These are phyloP conservation scores for Paelopatides confundens DNA, from an alignment of 53 echinoderm and acorn worm genomes.

Conservation along the genomic window DNA sequence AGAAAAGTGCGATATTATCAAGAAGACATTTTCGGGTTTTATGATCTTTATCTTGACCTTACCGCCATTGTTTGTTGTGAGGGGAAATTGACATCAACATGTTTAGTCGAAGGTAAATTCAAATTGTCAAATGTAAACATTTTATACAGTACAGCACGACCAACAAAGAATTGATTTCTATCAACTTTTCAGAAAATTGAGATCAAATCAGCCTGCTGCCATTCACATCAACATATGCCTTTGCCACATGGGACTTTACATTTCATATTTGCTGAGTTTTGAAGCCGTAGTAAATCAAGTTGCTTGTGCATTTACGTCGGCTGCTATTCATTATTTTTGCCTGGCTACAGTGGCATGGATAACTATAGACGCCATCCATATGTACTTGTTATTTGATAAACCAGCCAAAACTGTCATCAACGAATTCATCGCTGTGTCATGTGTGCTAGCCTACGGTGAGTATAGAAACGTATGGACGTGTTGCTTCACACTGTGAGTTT, in stretches of 20 bases:
- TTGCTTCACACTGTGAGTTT: too few species aligned
- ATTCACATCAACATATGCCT: background rate
- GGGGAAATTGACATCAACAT: too few species aligned
- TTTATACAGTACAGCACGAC: too few species aligned
- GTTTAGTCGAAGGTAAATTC: too few species aligned
- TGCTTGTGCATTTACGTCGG: background rate
- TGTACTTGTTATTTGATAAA: conserved; percentile 7
- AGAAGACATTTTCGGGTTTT: too few species aligned
- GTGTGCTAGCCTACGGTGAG: background rate
- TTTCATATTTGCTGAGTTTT: background rate
- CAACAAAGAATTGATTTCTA: too few species aligned
- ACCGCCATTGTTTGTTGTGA: too few species aligned
- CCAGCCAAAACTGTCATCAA: background rate
- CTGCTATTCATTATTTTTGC: background rate
- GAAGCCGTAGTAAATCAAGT: background rate
- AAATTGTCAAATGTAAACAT: too few species aligned
- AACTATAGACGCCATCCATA: background rate
- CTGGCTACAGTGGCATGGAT: background rate
- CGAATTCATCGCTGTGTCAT: background rate
- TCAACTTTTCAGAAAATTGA: background rate
- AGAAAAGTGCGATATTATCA: too few species aligned
- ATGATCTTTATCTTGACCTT: too few species aligned
- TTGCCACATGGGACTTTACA: background rate
- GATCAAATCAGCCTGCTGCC: background rate
- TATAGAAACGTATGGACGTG: too few species aligned